Percentiles rank a stretch among this genome's conserved stretches.
Evolutionary conservation across 2,113 vertebrate genomes (phyloP).

Genomic region (Paracanthobrama guichenoti): DNA sequence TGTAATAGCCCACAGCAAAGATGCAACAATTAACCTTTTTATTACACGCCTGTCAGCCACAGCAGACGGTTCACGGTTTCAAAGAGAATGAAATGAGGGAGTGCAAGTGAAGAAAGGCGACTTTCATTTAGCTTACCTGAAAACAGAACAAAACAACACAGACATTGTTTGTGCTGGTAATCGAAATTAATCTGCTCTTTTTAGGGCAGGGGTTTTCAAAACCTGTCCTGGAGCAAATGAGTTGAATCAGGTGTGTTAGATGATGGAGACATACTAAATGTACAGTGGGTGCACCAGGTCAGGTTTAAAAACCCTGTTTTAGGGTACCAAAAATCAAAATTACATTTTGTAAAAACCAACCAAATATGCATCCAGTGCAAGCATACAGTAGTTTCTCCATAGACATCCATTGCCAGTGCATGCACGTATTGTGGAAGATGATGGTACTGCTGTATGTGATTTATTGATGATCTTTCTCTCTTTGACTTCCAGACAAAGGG

Average conservation of each 20-base stretch:
- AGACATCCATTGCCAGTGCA: neutral
- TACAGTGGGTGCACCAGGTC: no score
- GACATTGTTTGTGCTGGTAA: neutral
- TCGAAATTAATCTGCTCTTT: neutral
- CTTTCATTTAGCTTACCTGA: constrained; percentile 35
- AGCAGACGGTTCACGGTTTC: constrained; percentile 31
- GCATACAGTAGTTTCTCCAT: neutral
- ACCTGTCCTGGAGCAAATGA: no score
- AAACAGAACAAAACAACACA: constrained; percentile 53
- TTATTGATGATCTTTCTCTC: neutral
- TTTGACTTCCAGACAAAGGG: constrained; percentile 37
- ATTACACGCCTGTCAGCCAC: constrained; percentile 69
- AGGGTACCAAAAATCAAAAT: no score
- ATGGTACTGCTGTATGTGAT: constrained; percentile 8
- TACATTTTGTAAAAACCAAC: no score
- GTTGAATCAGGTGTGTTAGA: no score
- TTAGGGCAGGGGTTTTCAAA: neutral
- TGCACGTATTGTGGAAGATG: neutral
- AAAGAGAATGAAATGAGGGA: neutral
- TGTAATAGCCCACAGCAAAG: constrained; percentile 68
- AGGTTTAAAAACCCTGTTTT: no score
- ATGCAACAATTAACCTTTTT: constrained; percentile 74
- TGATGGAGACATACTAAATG: no score
- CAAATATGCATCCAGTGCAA: neutral
- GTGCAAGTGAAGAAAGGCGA: neutral